These are phyloP conservation scores for Melanchra persicariae DNA, from an alignment of 2,888 invertebrate species.

Conservation along the genomic window DNA sequence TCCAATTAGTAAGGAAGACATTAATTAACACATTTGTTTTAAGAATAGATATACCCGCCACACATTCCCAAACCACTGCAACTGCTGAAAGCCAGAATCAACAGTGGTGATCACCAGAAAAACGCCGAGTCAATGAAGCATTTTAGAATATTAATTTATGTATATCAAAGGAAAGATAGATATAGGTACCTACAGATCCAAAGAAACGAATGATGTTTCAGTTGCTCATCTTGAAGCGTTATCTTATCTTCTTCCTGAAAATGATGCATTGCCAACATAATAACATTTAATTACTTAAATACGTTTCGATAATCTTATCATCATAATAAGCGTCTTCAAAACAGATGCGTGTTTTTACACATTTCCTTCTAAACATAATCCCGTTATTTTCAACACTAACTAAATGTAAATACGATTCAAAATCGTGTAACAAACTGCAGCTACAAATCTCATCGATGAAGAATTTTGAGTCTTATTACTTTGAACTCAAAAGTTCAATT, in stretches of 20 bases:
- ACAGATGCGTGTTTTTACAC: slow-evolving; percentile 51
- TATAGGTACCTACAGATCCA: neutral
- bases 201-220: slow-evolving; percentile 5
- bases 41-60: too few species aligned
- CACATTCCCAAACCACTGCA: too few species aligned
- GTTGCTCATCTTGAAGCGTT: neutral
- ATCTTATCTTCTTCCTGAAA: slow-evolving; percentile 44
- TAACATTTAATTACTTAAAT: slow-evolving; percentile 50
- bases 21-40: too few species aligned
- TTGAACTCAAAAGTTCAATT: slow-evolving; percentile 22
- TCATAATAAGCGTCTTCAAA: slow-evolving; percentile 37
- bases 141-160: too few species aligned
- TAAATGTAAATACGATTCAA: rapidly evolving
- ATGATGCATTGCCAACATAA: slow-evolving; percentile 53
- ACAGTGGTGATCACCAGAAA: too few species aligned
- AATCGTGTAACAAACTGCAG: slow-evolving; percentile 9
- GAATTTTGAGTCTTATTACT: slow-evolving; percentile 44
- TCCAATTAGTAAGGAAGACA: too few species aligned
- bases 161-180: neutral
- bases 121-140: too few species aligned
- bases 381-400: neutral
- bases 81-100: too few species aligned
- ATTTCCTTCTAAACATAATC: neutral
- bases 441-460: slow-evolving; percentile 2
- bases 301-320: slow-evolving; percentile 62